These are phyloP conservation scores for Phalacrocorax pelagicus DNA, from an alignment of 2,113 vertebrate species.

Conservation along the genomic window DNA sequence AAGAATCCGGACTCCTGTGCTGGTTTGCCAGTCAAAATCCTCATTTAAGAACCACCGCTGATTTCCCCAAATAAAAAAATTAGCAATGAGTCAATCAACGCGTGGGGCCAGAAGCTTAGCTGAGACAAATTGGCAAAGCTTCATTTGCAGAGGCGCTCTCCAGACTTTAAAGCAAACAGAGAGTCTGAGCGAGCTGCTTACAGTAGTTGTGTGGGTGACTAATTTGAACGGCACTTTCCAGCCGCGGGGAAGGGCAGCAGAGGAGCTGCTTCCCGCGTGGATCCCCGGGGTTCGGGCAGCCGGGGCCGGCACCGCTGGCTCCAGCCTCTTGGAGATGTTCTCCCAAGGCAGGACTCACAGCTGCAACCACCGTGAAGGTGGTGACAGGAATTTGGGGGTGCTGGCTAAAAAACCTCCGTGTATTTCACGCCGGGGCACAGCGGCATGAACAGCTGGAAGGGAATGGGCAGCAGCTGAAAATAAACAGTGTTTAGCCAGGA, in stretches of 20 bases:
- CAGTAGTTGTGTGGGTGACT: neutral
- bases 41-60: neutral
- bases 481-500: neutral
- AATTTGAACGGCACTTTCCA: neutral
- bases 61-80: neutral
- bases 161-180: neutral
- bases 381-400: neutral
- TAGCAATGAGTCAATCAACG: neutral
- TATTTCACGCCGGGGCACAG: neutral
- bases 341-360: slow-evolving; percentile 5
- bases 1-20: neutral
- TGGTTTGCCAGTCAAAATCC: neutral
- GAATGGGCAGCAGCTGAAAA: slow-evolving; percentile 34
- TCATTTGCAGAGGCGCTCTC: neutral
- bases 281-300: neutral
- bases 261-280: neutral
- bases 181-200: neutral
- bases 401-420: neutral
- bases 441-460: slow-evolving; percentile 2
- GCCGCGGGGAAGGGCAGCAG: neutral
- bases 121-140: neutral
- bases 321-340: neutral
- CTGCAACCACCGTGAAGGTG: neutral
- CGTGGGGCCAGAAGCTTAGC: neutral
- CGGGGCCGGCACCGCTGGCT: rapidly evolving